Base-by-base conservation (phyloP, 2,888 invertebrate genomes). In the Cryptosula pallasiana region DNA sequence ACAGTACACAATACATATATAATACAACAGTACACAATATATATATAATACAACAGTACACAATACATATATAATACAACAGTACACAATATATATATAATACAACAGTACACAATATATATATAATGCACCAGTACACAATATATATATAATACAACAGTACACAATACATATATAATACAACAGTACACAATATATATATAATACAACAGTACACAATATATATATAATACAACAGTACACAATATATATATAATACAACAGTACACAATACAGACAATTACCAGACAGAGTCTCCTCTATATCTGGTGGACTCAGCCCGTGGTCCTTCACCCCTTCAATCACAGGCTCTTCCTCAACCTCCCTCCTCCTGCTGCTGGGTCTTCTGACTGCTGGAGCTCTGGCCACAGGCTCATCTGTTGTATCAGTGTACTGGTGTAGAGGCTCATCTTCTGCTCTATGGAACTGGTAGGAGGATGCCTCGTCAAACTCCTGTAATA, bases 391-490 rank as follows among this genome's bases (percentile, higher is more conserved):
- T 25, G 63, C 63, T 27, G 13, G 34, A n/a, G n/a, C 25, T 13
- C 32, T 34, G 9, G 32, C 32, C 20, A 5, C 63, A 63, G n/a
- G 3, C 5, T 5, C 20, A 57, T 5, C 57, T 5, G 57, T 5
- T 5, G 3, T 5, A n/a, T n/a, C n/a, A 23, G 13, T 23, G 23
- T 27, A 32, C 32, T 29, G 29, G 20, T 20, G 9, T 63, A 32
- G 2, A 32, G 32, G 13, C n/a, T 27, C 32, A 32, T 27, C 29
- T 5, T 63, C 63, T 63, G 29, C 63, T 5, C 32, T 27, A 9
- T 63, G 63, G n/a, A 63, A 63, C 63, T 63, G 63, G n/a, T 63
- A 63, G 32, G 63, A 63, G 3, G 63, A 63, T 5, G 32, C 63
- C 63, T 63, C 63, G 13, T 27, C 63, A 34, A 63, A n/a, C 32